phyloP scores from a whole-genome alignment of 2,797 vertebrate species.

The Buphagus erythrorhynchus region DNA sequence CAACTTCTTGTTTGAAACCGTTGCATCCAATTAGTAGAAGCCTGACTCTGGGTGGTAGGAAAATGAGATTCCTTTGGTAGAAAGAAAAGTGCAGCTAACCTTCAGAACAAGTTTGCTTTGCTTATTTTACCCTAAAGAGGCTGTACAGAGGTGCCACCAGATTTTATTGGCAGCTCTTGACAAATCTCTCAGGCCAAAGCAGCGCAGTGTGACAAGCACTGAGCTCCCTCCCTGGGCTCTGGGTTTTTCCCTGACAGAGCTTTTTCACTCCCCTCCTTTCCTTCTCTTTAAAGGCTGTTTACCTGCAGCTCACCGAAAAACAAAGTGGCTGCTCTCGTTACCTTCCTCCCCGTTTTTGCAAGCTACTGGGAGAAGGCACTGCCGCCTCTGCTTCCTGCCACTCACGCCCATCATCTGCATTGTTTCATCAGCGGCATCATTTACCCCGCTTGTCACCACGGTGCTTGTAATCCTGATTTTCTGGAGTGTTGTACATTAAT shows the following conservation, averaged over 20 bases:
- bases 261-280: neutral
- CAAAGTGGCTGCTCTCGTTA: neutral
- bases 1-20: neutral
- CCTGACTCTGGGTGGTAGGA: neutral
- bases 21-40: neutral
- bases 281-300: neutral
- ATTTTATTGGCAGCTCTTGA: neutral
- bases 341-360: neutral
- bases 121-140: neutral
- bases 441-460: neutral
- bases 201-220: accelerated
- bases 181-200: neutral
- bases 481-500: neutral
- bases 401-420: neutral
- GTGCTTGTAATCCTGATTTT: neutral
- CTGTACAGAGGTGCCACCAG: neutral
- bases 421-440: neutral
- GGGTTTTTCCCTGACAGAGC: neutral
- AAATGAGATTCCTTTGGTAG: neutral
- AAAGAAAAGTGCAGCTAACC: neutral
- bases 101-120: neutral
- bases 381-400: neutral
- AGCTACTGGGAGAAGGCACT: neutral
- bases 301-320: neutral
- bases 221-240: neutral